Base-by-base conservation (phyloP, 2,113 vertebrate genomes). In the Tinamus guttatus region DNA sequence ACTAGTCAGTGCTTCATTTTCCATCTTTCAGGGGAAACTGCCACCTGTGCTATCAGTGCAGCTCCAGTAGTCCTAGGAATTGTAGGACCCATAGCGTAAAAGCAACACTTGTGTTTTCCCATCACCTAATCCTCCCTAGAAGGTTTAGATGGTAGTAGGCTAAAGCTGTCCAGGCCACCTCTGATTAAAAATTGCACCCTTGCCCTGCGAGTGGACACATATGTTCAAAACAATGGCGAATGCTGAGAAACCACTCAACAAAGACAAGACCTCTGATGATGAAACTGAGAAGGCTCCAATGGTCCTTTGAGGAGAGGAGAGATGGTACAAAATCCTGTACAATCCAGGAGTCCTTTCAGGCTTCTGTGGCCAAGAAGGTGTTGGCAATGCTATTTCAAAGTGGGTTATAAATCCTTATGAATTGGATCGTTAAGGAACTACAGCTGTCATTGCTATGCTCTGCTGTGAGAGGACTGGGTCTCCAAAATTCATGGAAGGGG, bases 1-100 rank as follows among this genome's bases (percentile, higher is more conserved):
- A n/a, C 51, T 68, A 32, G 49, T 83, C 79, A 11, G 0, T 45
- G 58, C 60, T 80, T 71, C 3, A 1, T 59, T 88, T 86, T 58
- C 59, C 2, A 0, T 45, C 87, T 93, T 77, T 90, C 68, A 87
- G 85, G 85, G 76, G 90, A 75, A 85, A 40, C 16, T 81, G 69
- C 87, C 94, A 87, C 91, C 90, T 91, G 92, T 90, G 64, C 92
- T 70, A 81, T 88, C 91, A 83, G 87, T 81, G 87, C 89, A 95
- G 79, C 91, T 95, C 85, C 41, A 32, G 56, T 51, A 60, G 59
- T 85, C 71, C 54, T 30, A 68, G 85, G 68, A 95, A 60, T 13
- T 75, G 51, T 22, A 63, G 73, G 71, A 83, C 40, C 67, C 93
- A 51, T 90, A 91, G 87, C 81, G 76, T 45, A 87, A 82, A 89